Percentiles rank a stretch among this genome's conserved stretches.
phyloP scores from a whole-genome alignment of 35 echinoderm and acorn worm genomes.

The Holothuria glaberrima region DNA sequence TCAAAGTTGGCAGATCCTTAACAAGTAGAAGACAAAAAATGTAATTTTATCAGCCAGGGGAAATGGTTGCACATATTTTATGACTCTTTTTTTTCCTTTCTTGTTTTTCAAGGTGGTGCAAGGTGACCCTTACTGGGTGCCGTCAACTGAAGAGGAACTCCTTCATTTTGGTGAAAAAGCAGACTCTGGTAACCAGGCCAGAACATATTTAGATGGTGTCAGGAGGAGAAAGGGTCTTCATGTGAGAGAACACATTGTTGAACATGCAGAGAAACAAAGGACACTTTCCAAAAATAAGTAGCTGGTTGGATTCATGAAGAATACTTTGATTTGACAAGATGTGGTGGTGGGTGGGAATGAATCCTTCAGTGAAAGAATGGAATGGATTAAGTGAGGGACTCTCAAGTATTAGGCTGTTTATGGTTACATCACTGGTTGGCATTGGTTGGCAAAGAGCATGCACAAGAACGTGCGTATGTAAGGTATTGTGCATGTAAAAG shows the following conservation, averaged over 20 bases:
- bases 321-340: too few species aligned
- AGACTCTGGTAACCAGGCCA: constrained; percentile 90
- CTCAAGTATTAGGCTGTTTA: too few species aligned
- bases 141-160: constrained; percentile 95
- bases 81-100: constrained; percentile 19
- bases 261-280: constrained; percentile 98
- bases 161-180: constrained; percentile 99
- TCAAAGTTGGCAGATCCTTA: too few species aligned
- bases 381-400: too few species aligned
- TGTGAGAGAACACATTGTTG: constrained; percentile 91
- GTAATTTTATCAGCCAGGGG: too few species aligned
- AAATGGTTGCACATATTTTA: not conserved
- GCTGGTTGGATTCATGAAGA: not conserved
- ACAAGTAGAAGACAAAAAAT: too few species aligned
- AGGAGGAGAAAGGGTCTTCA: constrained; percentile 88
- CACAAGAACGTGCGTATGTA: too few species aligned
- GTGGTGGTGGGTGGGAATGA: too few species aligned
- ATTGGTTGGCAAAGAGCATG: too few species aligned
- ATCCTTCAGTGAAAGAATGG: too few species aligned
- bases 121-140: constrained; percentile 96
- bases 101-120: constrained; percentile 66
- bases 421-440: too few species aligned
- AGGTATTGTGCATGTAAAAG: too few species aligned
- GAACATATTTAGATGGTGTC: constrained; percentile 83
- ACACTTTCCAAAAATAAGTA: constrained; percentile 93